Base-by-base conservation (phyloP, 1,140 invertebrate species). In the Drosophila bocki region DNA sequence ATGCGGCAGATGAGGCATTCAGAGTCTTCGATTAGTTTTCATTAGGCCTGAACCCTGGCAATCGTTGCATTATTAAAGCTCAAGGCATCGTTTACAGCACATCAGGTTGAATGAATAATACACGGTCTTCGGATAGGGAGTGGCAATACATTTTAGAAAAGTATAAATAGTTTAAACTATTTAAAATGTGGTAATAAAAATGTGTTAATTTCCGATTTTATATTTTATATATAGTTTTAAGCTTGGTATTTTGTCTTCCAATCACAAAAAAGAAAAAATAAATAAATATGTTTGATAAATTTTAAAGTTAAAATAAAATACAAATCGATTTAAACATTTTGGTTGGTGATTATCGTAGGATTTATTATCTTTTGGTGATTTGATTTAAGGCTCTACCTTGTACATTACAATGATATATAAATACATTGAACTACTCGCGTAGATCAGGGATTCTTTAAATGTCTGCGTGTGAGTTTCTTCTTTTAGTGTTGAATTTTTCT, bases 341-440 rank as follows among this genome's bases (percentile, higher is more conserved):
- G 12, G 4, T 54, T 37, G 33, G 51, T 54, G 51, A 54, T 54
- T 62, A 72, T 72, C 50, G 44, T 71, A 72, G 67, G 54, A 71
- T 72, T 72, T 72, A 72, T 72, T 72, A 72, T 71, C 69, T 37
- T 72, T 72, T 72, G 69, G 69, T 72, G 67, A 72, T 71, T 72
- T 72, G 69, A 72, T 72, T 72, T 72, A 72, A 72, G 69, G 69
- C 69, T 72, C 67, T 72, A 72, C 69, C 53, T 71, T 72, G 69
- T 71, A 72, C 69, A 71, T 71, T 71, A 72, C 67, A 71, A 71
- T 72, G 69, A 71, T 72, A 71, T 59, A 72, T 59, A 59, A 72
- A 72, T 72, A 71, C 67, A 59, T 58, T 35, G 67, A 60, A 37
- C 53, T 42, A 72, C 69, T 71, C 4, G 22, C 53, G 51, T 70